Evolutionary conservation across 2,113 vertebrate genomes (phyloP), one percentile per base, ranked within the genome.

Genomic region (Serinus canaria): DNA sequence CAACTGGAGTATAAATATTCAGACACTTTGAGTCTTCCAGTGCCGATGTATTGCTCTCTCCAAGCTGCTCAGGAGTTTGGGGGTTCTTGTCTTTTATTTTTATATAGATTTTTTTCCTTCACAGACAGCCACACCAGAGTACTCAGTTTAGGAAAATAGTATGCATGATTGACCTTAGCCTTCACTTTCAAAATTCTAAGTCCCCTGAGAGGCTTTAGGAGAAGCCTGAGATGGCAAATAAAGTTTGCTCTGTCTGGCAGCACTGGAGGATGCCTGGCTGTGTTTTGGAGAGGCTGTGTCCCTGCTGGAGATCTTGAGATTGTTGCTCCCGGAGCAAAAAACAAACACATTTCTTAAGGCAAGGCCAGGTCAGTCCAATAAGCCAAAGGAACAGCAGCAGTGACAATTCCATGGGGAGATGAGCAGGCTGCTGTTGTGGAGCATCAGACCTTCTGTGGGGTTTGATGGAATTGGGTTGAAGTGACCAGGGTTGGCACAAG

Each of bases 21-120:
- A 95, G 92, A 88, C 93, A 95, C 95, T 88, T 96, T 59, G 53
- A 95, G 78, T 80, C 92, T 92, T 91, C 95, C 91, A 81, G 53
- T n/a, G 49, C 6, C 7, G 41, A 58, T 78, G 89, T 39, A 49
- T 67, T 89, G 91, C 88, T 77, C 83, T 39, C 78, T 96, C 90
- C 72, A 43, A 64, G 39, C 74, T 63, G 79, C 85, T 89, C 62
- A 4, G 67, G 69, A 88, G 21, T 5, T 59, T 55, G 19, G 50
- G 46, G 4, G 2, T 72, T 75, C 33, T 63, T 50, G 25, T 17
- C 3, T 90, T 74, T 79, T 43, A 15, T 56, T 89, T 95, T 92
- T 64, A 72, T 64, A 90, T 50, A 50, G 58, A 62, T 78, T 94
- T 46, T 67, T 60, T 89, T 92, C 85, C 89, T 87, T 55, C 3